Evolutionary conservation across 2,797 vertebrate species (phyloP), one percentile per base, ranked within the genome.

Genomic region (Rhinoraja longicauda): DNA sequence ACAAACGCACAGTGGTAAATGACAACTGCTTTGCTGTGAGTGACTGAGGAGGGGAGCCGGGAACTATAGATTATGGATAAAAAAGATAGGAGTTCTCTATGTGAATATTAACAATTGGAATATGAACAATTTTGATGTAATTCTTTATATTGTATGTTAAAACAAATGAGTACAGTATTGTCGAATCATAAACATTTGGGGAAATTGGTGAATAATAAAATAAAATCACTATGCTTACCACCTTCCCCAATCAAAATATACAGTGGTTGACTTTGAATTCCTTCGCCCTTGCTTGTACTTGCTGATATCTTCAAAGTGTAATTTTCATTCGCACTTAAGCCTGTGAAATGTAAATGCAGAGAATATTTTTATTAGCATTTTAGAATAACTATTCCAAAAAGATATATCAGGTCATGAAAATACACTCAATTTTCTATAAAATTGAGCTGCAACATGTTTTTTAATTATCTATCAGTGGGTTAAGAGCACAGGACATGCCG

Each of bases 1-100:
- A 98, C 97, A 99, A 97, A 96, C 97, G 95, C 93, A 98, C 96
- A 93, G 96, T 96, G 95, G 97, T 97, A 96, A 98, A 98, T 95
- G 97, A 98, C 96, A 99, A 96, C 96, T 97, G 98, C 96, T 96
- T 97, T 95, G 98, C 95, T 0, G 93, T 96, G 93, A 99, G 97
- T 88, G 96, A 96, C 96, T 97, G 97, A 93, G 98, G 98, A 95
- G 98, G 97, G 94, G 97, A 98, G 95, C 97, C 98, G 93, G 99
- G 99, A 96, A 96, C 98, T 99, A 95, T 95, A 96, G 96, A 95
- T 76, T 90, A 76, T 93, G 57, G 82, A 21, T 92, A 92, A 72
- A 92, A 92, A 92, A 93, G 76, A 93, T 70, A 93, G 4, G 39
- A 93, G 59, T 81, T 32, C 39, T 45, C 67, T 26, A 90, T 78